Base-by-base conservation (phyloP, 2,888 invertebrate genomes). In the Epiperipatus broadwayi region DNA sequence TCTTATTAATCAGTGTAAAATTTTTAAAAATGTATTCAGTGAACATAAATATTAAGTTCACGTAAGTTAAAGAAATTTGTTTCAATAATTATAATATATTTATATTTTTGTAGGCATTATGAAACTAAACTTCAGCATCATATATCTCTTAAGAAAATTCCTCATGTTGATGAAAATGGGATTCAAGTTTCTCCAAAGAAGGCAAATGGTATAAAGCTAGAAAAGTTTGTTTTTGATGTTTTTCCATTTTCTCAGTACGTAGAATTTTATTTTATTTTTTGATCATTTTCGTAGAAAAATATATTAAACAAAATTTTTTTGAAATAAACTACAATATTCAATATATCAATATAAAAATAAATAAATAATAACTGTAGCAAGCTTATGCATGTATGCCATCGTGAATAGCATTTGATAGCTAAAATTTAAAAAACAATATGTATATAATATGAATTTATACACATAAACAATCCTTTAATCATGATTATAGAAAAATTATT, bases 221-320 rank as follows among this genome's bases (percentile, higher is more conserved):
- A 99, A 55, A 97, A 95, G 59, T 99, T 99, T 57, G 81, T 99
- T 7, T 99, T 99, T 57, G 97, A 99, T 59, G 91, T 95, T 0
- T 97, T 99, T 55, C 79, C 79, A 53, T 87, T 84, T 59, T 74
- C 91, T 1, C 72, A 80, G 65, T 69, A 54, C 55, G 63, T 57
- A 33, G 21, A 2, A 27, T 21, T 5, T 14, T 16, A 12, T n/a
- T 36, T 15, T 4, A 31, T 14, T 22, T n/a, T n/a, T n/a, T n/a
- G n/a, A n/a, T n/a, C 10, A 14, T 10, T 41, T 5, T 5, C 28
- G 28, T 14, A 21, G 8, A 10, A 12, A n/a, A 22, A 22, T 19
- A 7, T 10, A 5, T 19, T 12, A 15, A 8, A 12, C 7, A 12
- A 12, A 8, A 31, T 10, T 8, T n/a, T n/a, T n/a, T n/a, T n/a